Conservation (phyloP, 2,797 vertebrate species). For the Hippopotamyrus pictus region DNA sequence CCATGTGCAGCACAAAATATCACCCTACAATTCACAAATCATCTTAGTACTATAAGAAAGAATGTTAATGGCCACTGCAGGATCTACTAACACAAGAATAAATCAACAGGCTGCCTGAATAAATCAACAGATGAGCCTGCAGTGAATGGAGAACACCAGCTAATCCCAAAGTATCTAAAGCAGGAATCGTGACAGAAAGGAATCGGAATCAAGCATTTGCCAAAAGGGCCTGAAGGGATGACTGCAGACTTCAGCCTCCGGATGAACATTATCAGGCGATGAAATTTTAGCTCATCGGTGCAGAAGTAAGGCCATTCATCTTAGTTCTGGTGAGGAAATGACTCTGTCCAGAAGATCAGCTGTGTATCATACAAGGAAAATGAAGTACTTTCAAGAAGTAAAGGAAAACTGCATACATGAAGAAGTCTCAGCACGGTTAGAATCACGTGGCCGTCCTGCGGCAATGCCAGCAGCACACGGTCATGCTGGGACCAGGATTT, state of each 20-base stretch:
- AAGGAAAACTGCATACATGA: background rate
- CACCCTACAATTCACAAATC: background rate
- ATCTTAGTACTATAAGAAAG: background rate
- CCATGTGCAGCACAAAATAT: background rate
- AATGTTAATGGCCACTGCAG: background rate
- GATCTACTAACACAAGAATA: background rate
- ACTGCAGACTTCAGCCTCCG: background rate
- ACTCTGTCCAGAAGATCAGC: background rate
- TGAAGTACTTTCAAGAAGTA: background rate
- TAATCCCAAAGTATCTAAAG: background rate
- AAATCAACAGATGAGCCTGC: background rate
- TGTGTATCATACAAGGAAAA: background rate
- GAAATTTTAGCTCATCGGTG: background rate
- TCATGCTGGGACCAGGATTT: background rate
- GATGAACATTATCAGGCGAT: background rate
- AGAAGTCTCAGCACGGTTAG: background rate
- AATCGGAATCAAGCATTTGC: background rate
- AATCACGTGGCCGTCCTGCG: no score
- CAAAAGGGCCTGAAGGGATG: background rate
- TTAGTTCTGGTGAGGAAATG: background rate
- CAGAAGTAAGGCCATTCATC: background rate
- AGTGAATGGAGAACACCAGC: background rate
- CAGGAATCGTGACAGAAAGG: background rate
- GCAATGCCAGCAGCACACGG: background rate
- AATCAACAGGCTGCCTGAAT: background rate